Evolutionary conservation across 2,797 vertebrate genomes (phyloP).

Genomic region (Enteromius treurensis): DNA sequence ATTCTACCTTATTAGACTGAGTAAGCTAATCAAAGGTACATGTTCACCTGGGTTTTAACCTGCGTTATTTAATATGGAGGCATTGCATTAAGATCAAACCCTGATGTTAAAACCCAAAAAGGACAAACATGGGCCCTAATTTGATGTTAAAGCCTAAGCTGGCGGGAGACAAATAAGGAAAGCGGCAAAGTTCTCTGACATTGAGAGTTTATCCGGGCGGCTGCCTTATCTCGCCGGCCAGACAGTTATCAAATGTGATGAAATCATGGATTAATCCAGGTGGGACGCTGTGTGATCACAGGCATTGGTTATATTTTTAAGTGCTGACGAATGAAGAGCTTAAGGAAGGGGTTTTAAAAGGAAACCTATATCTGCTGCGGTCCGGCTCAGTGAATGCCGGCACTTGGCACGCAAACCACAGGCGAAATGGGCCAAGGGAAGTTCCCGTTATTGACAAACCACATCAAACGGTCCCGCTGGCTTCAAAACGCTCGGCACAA

Average conservation of each 20-base stretch:
- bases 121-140: slow-evolving; percentile 48
- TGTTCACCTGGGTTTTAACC: slow-evolving; percentile 55
- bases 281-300: slow-evolving; percentile 44
- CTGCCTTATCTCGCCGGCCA: slow-evolving; percentile 49
- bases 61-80: slow-evolving; percentile 56
- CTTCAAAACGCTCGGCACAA: slow-evolving; percentile 65
- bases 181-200: slow-evolving; percentile 18
- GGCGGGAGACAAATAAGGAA: slow-evolving; percentile 33
- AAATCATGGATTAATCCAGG: slow-evolving; percentile 59
- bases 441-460: slow-evolving; percentile 67
- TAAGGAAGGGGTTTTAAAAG: slow-evolving; percentile 59
- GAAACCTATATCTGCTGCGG: slow-evolving; percentile 58
- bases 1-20: slow-evolving; percentile 66
- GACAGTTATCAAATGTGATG: slow-evolving; percentile 58
- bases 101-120: slow-evolving; percentile 54
- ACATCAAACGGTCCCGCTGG: slow-evolving; percentile 62
- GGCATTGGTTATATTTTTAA: slow-evolving; percentile 61
- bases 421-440: slow-evolving; percentile 58
- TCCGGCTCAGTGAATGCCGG: slow-evolving; percentile 57
- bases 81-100: slow-evolving; percentile 46
- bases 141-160: slow-evolving; percentile 31
- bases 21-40: slow-evolving; percentile 65
- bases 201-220: slow-evolving; percentile 56
- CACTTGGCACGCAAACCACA: slow-evolving; percentile 66
- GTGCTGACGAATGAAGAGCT: slow-evolving; percentile 46